Evolutionary conservation across 1,140 invertebrate genomes (phyloP), one percentile per base, ranked within the genome.

Genomic region (Ericerus pela): DNA sequence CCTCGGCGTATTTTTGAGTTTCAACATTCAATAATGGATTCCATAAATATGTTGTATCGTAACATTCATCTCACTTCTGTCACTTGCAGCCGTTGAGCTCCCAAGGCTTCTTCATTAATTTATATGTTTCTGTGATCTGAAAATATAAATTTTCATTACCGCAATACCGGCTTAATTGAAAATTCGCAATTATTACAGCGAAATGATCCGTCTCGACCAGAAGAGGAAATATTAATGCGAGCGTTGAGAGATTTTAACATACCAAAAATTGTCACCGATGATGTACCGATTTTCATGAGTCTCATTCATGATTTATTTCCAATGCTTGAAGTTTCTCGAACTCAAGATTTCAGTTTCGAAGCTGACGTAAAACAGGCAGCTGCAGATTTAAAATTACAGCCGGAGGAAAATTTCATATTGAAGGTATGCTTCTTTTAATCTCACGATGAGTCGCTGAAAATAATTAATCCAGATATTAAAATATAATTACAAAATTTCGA

Each of bases 231-330:
- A 14, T 64, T 85, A 3, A 86, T 85, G 82, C 72, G 89, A 70
- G 89, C 90, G 6, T 67, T 95, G 53, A 70, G 90, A 72, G 89
- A 94, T 73, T 93, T 94, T 68, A 94, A 95, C 65, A 83, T 89
- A 53, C 89, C 88, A 0, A 93, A 93, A 74, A 93, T 94, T 60
- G 81, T 93, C 5, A 86, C 87, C 0, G 89, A 93, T 66, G 89
- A 94, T 67, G 76, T 82, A 55, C 80, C 86, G 0, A 81, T 95
- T 1, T 93, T 94, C 66, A 87, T 94, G 85, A 88, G 89, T 43
- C 75, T 95, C 14, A 92, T 86, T 60, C 85, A 85, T 4, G 89
- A 94, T 68, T 70, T 94, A 31, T 94, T 93, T 70, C 89, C 89
- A 0, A 81, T 87, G 1, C 70, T 95, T 1, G 86, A 93, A 69